Evolutionary conservation across 2,888 invertebrate species (phyloP), one percentile per base, ranked within the genome.

Genomic region (Ametastegia equiseti): DNA sequence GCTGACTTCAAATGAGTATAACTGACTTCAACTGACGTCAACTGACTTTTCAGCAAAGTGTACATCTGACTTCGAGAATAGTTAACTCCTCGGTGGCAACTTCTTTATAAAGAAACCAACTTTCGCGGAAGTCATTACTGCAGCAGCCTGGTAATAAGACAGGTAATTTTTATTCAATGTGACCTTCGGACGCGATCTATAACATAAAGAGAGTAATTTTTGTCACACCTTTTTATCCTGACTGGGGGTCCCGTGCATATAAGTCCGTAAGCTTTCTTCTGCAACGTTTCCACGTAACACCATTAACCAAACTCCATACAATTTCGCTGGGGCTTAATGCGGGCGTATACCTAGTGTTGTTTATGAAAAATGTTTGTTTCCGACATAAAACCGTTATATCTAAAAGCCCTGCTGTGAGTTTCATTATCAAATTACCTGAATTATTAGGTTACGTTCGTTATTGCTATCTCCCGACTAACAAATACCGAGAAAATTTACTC

Each of bases 211-310:
- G 36, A 65, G 63, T 36, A 65, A 65, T 33, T 65, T 65, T 65
- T 65, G 63, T 65, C 63, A 36, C n/a, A 65, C 36, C 63, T 65
- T 65, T 65, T 65, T 65, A 36, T 33, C 33, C 3, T 36, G 33
- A 36, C 63, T n/a, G 13, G 15, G 15, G 63, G 36, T 36, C 2
- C n/a, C n/a, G n/a, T n/a, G 7, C 23, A 23, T 54, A 23, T n/a
- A 42, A 54, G 9, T 23, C 54, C 23, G n/a, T 5, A 33, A n/a
- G 27, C 11, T 65, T 65, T 36, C 63, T 36, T 33, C 63, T 7
- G 9, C 33, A 65, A n/a, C n/a, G n/a, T 65, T 65, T 65, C 33
- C 7, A 7, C 19, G 54, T 54, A 54, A 54, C 54, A 54, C 7
- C 54, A 54, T 54, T 54, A 54, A 54, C 54, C 54, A n/a, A 15